Evolutionary conservation across 2,888 invertebrate genomes (phyloP).

Genomic region (Philaethria dido): DNA sequence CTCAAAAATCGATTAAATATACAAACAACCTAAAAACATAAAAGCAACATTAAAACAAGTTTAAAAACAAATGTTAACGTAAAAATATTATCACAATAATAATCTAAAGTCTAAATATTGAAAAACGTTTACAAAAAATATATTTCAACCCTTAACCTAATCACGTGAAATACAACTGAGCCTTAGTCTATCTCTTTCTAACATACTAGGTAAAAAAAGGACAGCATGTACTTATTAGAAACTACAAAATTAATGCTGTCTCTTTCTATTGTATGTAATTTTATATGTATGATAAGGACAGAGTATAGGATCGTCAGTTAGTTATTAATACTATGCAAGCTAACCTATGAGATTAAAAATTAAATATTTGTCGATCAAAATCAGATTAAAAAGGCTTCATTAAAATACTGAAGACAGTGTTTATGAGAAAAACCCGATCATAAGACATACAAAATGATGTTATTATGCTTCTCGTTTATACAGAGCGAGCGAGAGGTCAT

Average conservation of each 20-base stretch:
- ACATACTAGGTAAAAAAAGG: background rate
- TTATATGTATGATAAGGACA: background rate
- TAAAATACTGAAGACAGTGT: slow-evolving; percentile 24
- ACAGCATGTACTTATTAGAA: background rate
- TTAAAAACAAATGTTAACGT: slow-evolving; percentile 49
- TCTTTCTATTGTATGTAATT: slow-evolving; percentile 11
- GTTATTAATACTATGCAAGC: background rate
- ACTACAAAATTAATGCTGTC: background rate
- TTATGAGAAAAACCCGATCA: background rate
- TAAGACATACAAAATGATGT: background rate
- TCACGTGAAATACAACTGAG: slow-evolving; percentile 14
- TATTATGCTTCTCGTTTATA: background rate
- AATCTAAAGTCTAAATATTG: slow-evolving; percentile 41
- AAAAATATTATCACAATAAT: slow-evolving; percentile 53
- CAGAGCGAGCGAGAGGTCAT: background rate
- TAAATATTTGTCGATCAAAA: background rate
- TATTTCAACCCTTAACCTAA: slow-evolving; percentile 11
- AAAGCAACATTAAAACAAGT: slow-evolving; percentile 39
- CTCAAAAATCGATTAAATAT: slow-evolving; percentile 16
- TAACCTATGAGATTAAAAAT: slow-evolving; percentile 28
- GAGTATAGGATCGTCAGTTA: background rate
- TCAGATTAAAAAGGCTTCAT: slow-evolving; percentile 5
- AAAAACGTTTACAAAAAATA: slow-evolving; percentile 42
- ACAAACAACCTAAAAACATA: slow-evolving; percentile 20
- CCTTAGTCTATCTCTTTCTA: slow-evolving; percentile 10